These are phyloP conservation scores for Nerophis lumbriciformis DNA, from an alignment of 2,113 vertebrate species.

Conservation along the genomic window DNA sequence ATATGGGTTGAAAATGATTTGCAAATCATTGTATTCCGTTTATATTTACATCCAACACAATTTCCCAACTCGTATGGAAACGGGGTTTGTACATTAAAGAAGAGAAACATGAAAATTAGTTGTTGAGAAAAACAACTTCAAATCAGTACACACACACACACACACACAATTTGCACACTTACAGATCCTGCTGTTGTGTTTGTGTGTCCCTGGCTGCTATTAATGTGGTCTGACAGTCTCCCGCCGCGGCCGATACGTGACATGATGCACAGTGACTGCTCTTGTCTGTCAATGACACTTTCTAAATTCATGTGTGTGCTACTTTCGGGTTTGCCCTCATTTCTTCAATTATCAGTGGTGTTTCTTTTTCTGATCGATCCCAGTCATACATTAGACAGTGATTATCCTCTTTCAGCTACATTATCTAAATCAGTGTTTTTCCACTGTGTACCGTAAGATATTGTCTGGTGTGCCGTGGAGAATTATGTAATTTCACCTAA, in stretches of 20 bases:
- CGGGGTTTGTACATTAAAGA: neutral
- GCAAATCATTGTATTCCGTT: no score
- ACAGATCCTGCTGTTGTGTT: conserved; percentile 6
- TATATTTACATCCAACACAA: no score
- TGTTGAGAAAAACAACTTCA: neutral
- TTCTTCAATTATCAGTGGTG: conserved; percentile 38
- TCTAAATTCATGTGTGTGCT: conserved; percentile 41
- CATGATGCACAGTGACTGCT: conserved; percentile 31
- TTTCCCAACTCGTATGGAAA: no score
- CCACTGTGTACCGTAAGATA: no score
- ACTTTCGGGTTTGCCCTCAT: conserved; percentile 34
- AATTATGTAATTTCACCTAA: no score
- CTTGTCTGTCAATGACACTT: conserved; percentile 34
- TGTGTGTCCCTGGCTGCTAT: conserved; percentile 33
- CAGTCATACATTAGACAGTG: conserved; percentile 4
- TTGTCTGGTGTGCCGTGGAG: no score
- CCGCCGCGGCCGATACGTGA: conserved; percentile 40
- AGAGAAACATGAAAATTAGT: neutral
- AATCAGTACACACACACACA: no score
- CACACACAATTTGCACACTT: neutral
- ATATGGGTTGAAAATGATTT: no score
- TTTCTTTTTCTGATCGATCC: conserved; percentile 31
- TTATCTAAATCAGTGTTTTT: conserved; percentile 3
- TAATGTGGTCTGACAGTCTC: conserved; percentile 11
- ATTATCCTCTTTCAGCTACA: conserved; percentile 8